Conservation (phyloP, 1,140 invertebrate genomes). For the Drosophila pallidifrons region DNA sequence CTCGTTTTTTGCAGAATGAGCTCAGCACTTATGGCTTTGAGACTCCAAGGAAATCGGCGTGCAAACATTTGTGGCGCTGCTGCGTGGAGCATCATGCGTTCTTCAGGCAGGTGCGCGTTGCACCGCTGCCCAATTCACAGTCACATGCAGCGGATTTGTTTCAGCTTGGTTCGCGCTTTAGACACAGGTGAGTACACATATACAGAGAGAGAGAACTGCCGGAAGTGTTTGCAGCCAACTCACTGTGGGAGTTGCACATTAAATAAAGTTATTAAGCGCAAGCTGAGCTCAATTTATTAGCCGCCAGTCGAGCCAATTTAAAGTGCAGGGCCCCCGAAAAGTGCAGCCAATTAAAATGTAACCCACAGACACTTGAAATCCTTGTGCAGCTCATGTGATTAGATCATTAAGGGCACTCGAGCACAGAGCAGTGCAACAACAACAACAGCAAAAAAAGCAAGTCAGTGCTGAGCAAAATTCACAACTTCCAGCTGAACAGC, state of each 20-base stretch:
- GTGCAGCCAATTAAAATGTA: conserved; percentile 77
- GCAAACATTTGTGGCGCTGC: conserved; percentile 99
- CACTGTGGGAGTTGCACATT: conserved; percentile 51
- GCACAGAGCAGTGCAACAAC: neutral
- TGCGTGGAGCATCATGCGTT: conserved; percentile 99
- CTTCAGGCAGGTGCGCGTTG: conserved; percentile 95
- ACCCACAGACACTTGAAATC: conserved; percentile 59
- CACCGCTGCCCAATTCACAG: conserved; percentile 87
- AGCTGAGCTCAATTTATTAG: conserved; percentile 36
- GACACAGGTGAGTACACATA: conserved; percentile 87
- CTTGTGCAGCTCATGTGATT: conserved; percentile 70
- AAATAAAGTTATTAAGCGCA: conserved; percentile 52
- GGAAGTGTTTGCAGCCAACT: conserved; percentile 44
- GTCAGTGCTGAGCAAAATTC: conserved; percentile 22
- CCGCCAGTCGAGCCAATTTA: conserved; percentile 51
- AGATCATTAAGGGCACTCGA: conserved; percentile 70
- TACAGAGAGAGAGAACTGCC: conserved; percentile 37
- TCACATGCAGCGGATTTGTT: conserved; percentile 89
- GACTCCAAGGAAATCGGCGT: conserved; percentile 96
- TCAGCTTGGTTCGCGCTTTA: conserved; percentile 89
- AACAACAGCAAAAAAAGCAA: neutral
- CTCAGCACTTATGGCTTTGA: conserved; percentile 98
- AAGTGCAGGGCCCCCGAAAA: conserved; percentile 43
- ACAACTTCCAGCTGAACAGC: neutral
- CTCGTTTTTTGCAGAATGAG: conserved; percentile 90